These are phyloP conservation scores for Norana najaformis DNA, from an alignment of 2,888 invertebrate genomes.

Conservation along the genomic window DNA sequence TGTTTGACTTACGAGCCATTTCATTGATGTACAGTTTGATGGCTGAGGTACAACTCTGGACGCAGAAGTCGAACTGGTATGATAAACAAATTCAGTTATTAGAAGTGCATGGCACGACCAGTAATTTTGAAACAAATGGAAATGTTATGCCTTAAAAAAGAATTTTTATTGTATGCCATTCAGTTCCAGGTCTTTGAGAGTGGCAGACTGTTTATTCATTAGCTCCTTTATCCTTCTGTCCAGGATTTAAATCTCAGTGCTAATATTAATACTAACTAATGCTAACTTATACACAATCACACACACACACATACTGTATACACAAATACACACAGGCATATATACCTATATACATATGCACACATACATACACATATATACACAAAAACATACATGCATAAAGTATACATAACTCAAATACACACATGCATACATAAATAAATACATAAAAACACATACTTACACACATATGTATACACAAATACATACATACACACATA, in stretches of 20 bases:
- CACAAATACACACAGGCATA: background rate
- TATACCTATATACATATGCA: background rate
- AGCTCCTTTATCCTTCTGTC: background rate
- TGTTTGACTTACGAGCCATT: slow-evolving; percentile 68
- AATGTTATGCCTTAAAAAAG: background rate
- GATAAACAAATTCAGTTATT: slow-evolving; percentile 1
- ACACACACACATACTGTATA: background rate
- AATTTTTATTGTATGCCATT: background rate
- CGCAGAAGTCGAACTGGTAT: slow-evolving; percentile 73
- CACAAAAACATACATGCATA: too few relatives aligned
- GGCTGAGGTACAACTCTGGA: slow-evolving; percentile 81
- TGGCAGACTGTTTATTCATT: background rate
- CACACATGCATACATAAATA: background rate
- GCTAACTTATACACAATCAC: background rate
- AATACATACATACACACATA: too few relatives aligned
- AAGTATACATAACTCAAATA: too few relatives aligned
- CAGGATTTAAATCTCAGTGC: background rate
- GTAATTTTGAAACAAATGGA: background rate
- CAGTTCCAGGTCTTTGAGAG: background rate
- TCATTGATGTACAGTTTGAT: slow-evolving; percentile 75
- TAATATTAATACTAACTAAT: background rate
- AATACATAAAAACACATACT: too few relatives aligned
- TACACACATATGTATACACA: too few relatives aligned
- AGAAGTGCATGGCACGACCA: background rate
- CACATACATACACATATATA: too few relatives aligned